Percentiles rank a stretch among this genome's conserved stretches.
These are phyloP conservation scores for Tetraodon nigroviridis DNA, from an alignment of 2,113 vertebrate genomes.

Conservation along the genomic window DNA sequence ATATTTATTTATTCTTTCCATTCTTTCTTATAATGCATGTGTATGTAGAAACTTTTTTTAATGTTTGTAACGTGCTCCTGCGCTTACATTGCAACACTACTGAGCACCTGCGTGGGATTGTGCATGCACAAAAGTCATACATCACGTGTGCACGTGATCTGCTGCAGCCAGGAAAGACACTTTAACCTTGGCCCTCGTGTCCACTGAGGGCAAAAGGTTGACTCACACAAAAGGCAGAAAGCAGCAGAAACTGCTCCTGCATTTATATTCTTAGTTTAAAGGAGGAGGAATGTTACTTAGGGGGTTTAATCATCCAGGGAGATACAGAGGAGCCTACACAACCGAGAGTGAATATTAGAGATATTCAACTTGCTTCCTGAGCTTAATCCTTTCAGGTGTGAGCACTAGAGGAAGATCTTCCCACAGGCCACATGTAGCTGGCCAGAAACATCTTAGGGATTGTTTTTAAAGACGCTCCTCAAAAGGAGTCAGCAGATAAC, in stretches of 20 bases:
- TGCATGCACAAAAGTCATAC: slow-evolving; percentile 8
- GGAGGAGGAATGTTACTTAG: neutral
- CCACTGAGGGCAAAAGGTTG: slow-evolving; percentile 19
- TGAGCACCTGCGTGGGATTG: slow-evolving; percentile 31
- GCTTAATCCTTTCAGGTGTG: slow-evolving; percentile 46
- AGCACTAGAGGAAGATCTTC: slow-evolving; percentile 20
- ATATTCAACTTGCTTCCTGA: slow-evolving; percentile 22
- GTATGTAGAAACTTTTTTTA: neutral
- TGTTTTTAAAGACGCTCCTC: slow-evolving; percentile 19
- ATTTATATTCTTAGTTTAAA: neutral
- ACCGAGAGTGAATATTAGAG: slow-evolving; percentile 9
- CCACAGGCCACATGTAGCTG: slow-evolving; percentile 27
- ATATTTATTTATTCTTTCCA: too few species aligned
- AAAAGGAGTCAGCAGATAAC: slow-evolving; percentile 6
- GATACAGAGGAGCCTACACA: slow-evolving; percentile 22
- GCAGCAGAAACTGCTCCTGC: too few species aligned
- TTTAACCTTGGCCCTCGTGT: slow-evolving; percentile 47
- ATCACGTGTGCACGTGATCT: slow-evolving; percentile 15
- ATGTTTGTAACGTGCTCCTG: neutral
- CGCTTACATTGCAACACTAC: slow-evolving; percentile 4
- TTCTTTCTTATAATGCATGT: slow-evolving; percentile 6
- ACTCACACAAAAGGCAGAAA: neutral
- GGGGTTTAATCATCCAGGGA: slow-evolving; percentile 10
- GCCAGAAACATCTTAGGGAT: slow-evolving; percentile 21
- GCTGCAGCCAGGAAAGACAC: slow-evolving; percentile 25